These are phyloP conservation scores for Sphinx pinastri DNA, from an alignment of 2,888 invertebrate genomes.

Conservation along the genomic window DNA sequence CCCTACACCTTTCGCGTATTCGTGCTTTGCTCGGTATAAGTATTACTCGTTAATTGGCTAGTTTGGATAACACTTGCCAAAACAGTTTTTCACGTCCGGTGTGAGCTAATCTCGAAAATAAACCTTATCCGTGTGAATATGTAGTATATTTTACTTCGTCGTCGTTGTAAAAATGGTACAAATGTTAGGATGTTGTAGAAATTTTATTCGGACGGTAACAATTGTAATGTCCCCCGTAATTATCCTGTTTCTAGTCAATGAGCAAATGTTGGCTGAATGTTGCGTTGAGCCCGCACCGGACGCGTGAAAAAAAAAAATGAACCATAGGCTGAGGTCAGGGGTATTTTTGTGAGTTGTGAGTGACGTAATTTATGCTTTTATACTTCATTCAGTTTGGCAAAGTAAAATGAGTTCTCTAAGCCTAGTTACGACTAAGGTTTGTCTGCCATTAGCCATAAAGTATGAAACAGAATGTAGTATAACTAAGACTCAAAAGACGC, in stretches of 20 bases:
- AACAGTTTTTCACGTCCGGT: conserved; percentile 50
- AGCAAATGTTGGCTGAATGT: conserved; percentile 28
- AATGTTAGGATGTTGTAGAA: conserved; percentile 29
- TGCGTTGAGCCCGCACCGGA: conserved; percentile 64
- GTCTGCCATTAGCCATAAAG: too few species aligned
- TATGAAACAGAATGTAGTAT: too few species aligned
- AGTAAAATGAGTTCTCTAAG: too few species aligned
- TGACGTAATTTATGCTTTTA: too few species aligned
- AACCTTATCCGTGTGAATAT: not conserved
- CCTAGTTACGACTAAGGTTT: too few species aligned
- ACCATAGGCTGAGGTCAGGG: conserved; percentile 27
- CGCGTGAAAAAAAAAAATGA: conserved; percentile 39
- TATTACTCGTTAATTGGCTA: conserved; percentile 42
- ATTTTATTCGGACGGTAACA: conserved; percentile 27
- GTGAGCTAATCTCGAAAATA: conserved; percentile 56
- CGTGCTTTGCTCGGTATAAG: conserved; percentile 69
- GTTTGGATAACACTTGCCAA: conserved; percentile 63
- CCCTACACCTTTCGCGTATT: conserved; percentile 50
- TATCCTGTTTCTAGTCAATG: conserved; percentile 25
- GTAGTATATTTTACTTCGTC: conserved; percentile 14
- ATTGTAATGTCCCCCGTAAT: conserved; percentile 5
- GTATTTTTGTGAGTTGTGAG: too few species aligned
- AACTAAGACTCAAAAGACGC: too few species aligned
- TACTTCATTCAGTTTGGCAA: too few species aligned
- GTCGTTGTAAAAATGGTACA: conserved; percentile 30